phyloP scores from a whole-genome alignment of 2,888 invertebrate genomes.

The Himalopsyche kuldschensis region DNA sequence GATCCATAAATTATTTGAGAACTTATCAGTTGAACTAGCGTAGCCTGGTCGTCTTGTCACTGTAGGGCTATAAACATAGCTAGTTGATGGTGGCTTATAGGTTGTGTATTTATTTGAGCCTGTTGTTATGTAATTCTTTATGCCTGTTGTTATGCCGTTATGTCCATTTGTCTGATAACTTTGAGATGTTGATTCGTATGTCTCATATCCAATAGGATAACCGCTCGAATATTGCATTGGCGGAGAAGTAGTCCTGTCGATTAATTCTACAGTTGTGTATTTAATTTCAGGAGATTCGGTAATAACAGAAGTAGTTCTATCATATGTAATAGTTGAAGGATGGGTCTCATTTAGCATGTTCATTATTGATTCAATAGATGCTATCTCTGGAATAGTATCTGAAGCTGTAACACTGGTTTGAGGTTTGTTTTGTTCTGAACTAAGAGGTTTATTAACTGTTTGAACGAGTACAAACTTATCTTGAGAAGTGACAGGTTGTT shows the following conservation, averaged over 20 bases:
- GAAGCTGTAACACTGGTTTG: conserved; percentile 41
- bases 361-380: conserved; percentile 64
- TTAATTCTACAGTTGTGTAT: conserved; percentile 47
- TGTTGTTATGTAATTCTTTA: conserved; percentile 43
- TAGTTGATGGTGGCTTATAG: conserved; percentile 53
- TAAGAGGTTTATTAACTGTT: conserved; percentile 55
- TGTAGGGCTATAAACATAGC: conserved; percentile 52
- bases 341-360: conserved; percentile 63
- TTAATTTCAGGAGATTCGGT: conserved; percentile 50
- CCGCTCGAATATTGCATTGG: conserved; percentile 49
- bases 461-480: conserved; percentile 62
- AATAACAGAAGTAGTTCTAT: conserved; percentile 15
- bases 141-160: conserved; percentile 42
- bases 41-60: conserved; percentile 27
- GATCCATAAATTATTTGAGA: conserved; percentile 38
- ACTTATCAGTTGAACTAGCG: conserved; percentile 9
- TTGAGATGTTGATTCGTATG: conserved; percentile 6
- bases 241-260: conserved; percentile 45
- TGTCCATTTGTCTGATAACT: conserved; percentile 20
- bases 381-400: conserved; percentile 53
- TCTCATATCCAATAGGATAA: conserved; percentile 42
- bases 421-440: conserved; percentile 28
- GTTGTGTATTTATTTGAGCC: conserved; percentile 41
- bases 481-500: conserved; percentile 43
- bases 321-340: conserved; percentile 39